These are phyloP conservation scores for Sinohyriopsis cumingii DNA, from an alignment of 2,888 invertebrate genomes.

Conservation along the genomic window DNA sequence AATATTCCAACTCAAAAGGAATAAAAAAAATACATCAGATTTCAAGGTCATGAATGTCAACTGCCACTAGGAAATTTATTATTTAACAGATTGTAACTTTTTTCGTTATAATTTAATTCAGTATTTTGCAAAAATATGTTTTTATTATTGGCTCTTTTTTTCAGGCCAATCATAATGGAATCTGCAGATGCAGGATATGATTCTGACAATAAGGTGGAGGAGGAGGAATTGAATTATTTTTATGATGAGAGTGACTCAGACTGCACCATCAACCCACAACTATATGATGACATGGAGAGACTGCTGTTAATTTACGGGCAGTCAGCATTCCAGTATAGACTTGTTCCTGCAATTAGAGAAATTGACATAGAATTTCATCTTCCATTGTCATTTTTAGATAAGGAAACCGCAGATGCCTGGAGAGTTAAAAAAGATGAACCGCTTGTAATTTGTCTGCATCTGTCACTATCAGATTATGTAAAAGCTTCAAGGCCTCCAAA, in stretches of 20 bases:
- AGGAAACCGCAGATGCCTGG: conserved; percentile 60
- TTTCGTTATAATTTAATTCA: no score
- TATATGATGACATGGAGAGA: conserved; percentile 52
- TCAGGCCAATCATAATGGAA: no score
- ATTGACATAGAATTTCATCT: conserved; percentile 60
- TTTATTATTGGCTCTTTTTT: no score
- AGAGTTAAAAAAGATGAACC: conserved; percentile 53
- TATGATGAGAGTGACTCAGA: conserved; percentile 13
- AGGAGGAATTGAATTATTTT: no score
- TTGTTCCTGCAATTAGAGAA: conserved; percentile 56
- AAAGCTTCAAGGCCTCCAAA: conserved; percentile 53
- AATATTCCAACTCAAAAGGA: no score
- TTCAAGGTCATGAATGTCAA: no score
- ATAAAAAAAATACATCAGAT: no score
- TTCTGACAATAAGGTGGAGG: conserved; percentile 23
- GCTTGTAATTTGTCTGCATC: conserved; percentile 51
- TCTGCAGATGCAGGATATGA: conserved; percentile 20
- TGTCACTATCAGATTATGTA: conserved; percentile 53
- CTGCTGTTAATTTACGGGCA: conserved; percentile 49
- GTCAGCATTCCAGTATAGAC: conserved; percentile 39
- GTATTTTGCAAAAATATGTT: no score
- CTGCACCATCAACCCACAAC: conserved; percentile 24
- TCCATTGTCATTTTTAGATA: conserved; percentile 37
- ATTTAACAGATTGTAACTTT: no score
- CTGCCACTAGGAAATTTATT: no score